Conservation (phyloP, 2,888 invertebrate genomes). For the Rosalia funebris region DNA sequence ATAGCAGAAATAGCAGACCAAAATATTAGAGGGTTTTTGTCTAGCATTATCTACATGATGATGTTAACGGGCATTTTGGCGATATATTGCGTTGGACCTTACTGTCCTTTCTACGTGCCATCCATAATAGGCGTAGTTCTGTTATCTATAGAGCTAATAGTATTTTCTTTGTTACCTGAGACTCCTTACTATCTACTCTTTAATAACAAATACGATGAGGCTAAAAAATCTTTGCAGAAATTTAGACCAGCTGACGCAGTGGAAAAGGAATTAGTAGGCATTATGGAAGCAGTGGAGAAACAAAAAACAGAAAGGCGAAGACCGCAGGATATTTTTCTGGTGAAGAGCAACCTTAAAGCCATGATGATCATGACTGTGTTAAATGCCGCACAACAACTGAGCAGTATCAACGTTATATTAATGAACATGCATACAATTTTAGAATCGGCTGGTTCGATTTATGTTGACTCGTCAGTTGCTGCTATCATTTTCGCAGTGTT, state of each 20-base stretch:
- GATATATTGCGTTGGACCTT: slow-evolving; percentile 57
- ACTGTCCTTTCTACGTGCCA: slow-evolving; percentile 51
- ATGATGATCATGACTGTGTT: slow-evolving; percentile 59
- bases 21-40: slow-evolving; percentile 58
- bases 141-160: slow-evolving; percentile 52
- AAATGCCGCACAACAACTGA: slow-evolving; percentile 60
- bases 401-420: slow-evolving; percentile 60
- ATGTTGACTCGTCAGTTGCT: slow-evolving; percentile 52
- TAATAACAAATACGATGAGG: slow-evolving; percentile 51
- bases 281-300: slow-evolving; percentile 54
- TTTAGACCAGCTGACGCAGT: slow-evolving; percentile 49
- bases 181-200: slow-evolving; percentile 58
- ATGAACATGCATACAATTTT: slow-evolving; percentile 62
- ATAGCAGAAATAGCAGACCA: slow-evolving; percentile 61
- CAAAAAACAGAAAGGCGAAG: slow-evolving; percentile 55
- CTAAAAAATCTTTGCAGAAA: slow-evolving; percentile 52
- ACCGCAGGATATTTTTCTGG: slow-evolving; percentile 55
- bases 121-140: slow-evolving; percentile 56
- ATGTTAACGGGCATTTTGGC: slow-evolving; percentile 58
- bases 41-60: slow-evolving; percentile 59
- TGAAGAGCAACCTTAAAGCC: slow-evolving; percentile 58
- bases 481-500: slow-evolving; percentile 59
- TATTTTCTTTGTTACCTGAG: slow-evolving; percentile 60
- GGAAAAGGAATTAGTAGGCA: slow-evolving; percentile 57
- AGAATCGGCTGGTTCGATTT: slow-evolving; percentile 55